These are phyloP conservation scores for Sceloporus undulatus DNA, from an alignment of 2,113 vertebrate genomes.

Conservation along the genomic window DNA sequence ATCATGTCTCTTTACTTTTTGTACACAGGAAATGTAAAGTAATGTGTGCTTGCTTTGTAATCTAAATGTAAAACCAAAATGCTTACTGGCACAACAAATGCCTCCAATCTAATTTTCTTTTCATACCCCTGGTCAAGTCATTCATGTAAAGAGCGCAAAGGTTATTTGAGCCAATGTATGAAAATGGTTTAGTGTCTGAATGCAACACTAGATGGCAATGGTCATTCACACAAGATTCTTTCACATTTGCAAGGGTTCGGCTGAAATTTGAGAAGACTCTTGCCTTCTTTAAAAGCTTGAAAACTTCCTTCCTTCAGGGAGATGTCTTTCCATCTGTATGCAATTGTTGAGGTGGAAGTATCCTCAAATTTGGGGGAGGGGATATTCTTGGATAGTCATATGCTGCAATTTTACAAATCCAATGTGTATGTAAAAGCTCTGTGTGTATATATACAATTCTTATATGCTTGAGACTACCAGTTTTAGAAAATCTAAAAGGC, in stretches of 20 bases:
- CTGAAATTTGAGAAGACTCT: not conserved
- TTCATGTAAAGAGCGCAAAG: not conserved
- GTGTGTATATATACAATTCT: not conserved
- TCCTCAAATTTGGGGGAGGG: too few relatives aligned
- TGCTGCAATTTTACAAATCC: not conserved
- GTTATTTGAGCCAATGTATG: not conserved
- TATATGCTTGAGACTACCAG: not conserved
- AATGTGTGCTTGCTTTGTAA: not conserved
- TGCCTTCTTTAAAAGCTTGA: not conserved
- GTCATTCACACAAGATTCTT: not conserved
- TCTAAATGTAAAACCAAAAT: not conserved
- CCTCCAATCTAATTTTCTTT: not conserved
- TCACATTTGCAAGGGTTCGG: not conserved
- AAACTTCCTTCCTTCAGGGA: not conserved
- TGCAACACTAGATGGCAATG: slow-evolving; percentile 28
- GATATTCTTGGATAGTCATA: not conserved
- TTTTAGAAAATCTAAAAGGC: not conserved
- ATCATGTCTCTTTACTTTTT: not conserved
- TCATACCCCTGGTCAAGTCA: not conserved
- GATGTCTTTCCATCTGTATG: not conserved
- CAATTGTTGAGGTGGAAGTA: not conserved
- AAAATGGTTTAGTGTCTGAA: not conserved
- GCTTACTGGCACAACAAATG: not conserved
- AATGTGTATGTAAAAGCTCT: not conserved
- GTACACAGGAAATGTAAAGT: not conserved